Evolutionary conservation across 2,888 invertebrate genomes (phyloP).

Genomic region (Macrosoma leucophasiata): DNA sequence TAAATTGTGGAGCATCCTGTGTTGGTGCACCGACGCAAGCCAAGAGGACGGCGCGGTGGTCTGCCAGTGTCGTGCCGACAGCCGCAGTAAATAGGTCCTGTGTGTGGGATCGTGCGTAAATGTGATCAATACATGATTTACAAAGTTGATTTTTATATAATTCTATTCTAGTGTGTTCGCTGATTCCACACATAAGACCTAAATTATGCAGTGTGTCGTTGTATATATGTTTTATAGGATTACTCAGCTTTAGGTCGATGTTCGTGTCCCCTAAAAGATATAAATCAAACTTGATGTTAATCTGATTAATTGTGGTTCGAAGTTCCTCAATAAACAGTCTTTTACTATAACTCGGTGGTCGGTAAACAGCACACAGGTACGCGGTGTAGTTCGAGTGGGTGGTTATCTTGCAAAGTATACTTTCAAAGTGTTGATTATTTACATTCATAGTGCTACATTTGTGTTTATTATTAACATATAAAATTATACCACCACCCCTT

Average conservation of each 20-base stretch:
- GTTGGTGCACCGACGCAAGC: no score
- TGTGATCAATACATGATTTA: conserved; percentile 13
- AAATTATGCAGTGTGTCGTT: conserved; percentile 8
- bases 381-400: conserved; percentile 11
- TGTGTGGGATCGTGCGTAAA: conserved; percentile 9
- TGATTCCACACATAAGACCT: conserved; percentile 14
- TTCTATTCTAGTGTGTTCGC: conserved; percentile 7
- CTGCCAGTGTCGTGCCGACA: no score
- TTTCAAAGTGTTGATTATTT: conserved; percentile 18
- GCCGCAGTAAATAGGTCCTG: no score
- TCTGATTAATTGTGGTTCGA: not conserved
- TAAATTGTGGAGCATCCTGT: no score
- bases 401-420: conserved; percentile 11
- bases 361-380: conserved; percentile 15
- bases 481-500: conserved; percentile 21
- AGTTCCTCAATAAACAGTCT: conserved; percentile 19
- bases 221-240: conserved; percentile 20
- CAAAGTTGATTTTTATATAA: conserved; percentile 5
- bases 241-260: conserved; percentile 13
- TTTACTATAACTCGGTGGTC: conserved; percentile 16
- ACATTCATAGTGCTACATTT: conserved; percentile 7
- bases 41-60: no score
- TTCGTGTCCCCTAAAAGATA: conserved; percentile 13
- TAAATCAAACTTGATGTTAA: no score
- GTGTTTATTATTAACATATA: conserved; percentile 18